Evolutionary conservation across 2,888 invertebrate species (phyloP), one percentile per base, ranked within the genome.

Genomic region (Serrognathus titanus): DNA sequence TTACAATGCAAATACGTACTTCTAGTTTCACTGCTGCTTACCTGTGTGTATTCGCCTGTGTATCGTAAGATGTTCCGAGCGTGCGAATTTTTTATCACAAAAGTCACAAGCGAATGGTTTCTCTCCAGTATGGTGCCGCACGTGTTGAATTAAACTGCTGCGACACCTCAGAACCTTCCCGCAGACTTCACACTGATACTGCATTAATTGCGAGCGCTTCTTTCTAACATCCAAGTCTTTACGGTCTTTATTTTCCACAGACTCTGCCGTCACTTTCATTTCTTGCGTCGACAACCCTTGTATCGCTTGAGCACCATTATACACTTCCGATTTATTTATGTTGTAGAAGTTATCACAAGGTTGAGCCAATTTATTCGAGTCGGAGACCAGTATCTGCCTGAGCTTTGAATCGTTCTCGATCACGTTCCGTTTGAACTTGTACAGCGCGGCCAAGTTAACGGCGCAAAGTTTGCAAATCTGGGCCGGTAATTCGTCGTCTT

Each of bases 31-130:
- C 5, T 6, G 10, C 11, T 11, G 16, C 39, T 51, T 60, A 65
- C 72, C 72, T 43, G 72, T 71, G 56, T 72, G 72, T 8, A 63
- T 71, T 35, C 73, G 59, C 55, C 62, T 66, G 52, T 73, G 73
- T 6, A 69, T 68, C 11, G 60, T 60, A 1, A 71, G 58, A 54
- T 72, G 71, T 51, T 70, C 71, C 0, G 67, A 52, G 52, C 68
- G 62, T 2, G 66, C 57, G 47, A 73, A 73, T 41, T 58, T 65
- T 53, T 70, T 71, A 6, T 62, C 57, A 43, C 72, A 72, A 5
- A 60, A 50, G 50, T 69, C 65, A 51, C 72, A 72, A n/a, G 57
- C 46, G 56, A 65, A 71, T 0, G 68, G 69, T 31, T 64, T 68
- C 16, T 69, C 69, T 1, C 70, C 70, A 10, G 63, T 67, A 49